Evolutionary conservation across 1,140 invertebrate genomes (phyloP).

Genomic region (Cydia strobilella): DNA sequence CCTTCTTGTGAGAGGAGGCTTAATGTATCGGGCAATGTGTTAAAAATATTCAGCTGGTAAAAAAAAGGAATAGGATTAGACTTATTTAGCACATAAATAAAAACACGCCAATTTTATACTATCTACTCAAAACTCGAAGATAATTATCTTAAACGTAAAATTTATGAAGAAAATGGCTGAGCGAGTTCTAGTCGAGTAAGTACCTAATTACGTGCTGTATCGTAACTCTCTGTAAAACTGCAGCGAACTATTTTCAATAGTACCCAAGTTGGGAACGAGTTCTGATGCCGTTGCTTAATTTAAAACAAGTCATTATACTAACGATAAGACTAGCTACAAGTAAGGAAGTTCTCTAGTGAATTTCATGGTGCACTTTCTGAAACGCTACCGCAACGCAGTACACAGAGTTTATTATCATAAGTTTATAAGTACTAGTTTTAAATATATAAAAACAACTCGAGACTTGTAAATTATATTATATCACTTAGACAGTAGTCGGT

Average conservation of each 20-base stretch:
- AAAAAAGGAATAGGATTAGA: too few species aligned
- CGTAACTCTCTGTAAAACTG: conserved; percentile 10
- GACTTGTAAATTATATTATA: neutral
- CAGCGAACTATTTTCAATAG: conserved; percentile 3
- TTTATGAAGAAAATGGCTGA: neutral
- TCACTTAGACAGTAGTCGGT: too few species aligned
- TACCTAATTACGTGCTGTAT: neutral
- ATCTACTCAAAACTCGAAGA: too few species aligned
- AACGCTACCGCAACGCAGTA: neutral
- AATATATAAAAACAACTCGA: neutral
- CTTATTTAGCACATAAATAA: too few species aligned
- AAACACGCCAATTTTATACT: too few species aligned
- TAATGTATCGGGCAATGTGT: too few species aligned
- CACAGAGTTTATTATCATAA: neutral
- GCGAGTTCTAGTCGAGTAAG: neutral
- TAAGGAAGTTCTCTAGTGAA: neutral
- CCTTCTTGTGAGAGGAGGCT: too few species aligned
- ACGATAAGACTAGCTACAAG: conserved; percentile 10
- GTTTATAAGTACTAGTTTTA: neutral
- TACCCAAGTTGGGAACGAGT: conserved; percentile 4
- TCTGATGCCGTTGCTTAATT: neutral
- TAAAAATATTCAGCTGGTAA: too few species aligned
- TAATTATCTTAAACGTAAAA: too few species aligned
- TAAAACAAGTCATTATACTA: conserved; percentile 17
- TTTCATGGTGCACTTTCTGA: conserved; percentile 9